Percentiles rank a stretch among this genome's conserved stretches.
These are phyloP conservation scores for Sacculina carcini DNA, from an alignment of 2,888 invertebrate genomes.

Conservation along the genomic window DNA sequence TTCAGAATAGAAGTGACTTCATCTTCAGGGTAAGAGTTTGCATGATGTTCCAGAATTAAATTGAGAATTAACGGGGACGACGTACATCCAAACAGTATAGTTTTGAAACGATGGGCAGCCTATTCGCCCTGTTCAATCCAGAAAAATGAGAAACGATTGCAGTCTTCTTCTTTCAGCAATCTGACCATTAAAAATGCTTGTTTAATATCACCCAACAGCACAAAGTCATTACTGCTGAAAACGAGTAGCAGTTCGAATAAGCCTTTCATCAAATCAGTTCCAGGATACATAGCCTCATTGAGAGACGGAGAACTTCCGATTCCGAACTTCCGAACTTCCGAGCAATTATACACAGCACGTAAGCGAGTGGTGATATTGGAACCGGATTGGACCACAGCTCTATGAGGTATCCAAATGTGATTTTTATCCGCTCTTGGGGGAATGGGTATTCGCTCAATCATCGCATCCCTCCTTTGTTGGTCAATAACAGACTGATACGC, in stretches of 20 bases:
- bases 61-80: conserved; percentile 1
- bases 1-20: neutral
- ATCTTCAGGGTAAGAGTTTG: neutral
- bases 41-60: neutral
- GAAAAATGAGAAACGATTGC: neutral
- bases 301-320: neutral
- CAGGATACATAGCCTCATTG: neutral
- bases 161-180: neutral
- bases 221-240: neutral
- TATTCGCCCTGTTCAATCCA: neutral
- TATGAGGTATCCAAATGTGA: neutral
- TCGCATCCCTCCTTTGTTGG: too few relatives aligned
- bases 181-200: neutral
- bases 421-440: too few relatives aligned
- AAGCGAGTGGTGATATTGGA: neutral
- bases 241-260: neutral
- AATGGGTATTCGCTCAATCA: too few relatives aligned
- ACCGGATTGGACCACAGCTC: neutral
- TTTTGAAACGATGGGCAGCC: neutral
- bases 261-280: neutral
- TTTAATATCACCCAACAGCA: neutral
- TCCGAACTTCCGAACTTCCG: too few relatives aligned
- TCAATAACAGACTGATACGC: too few relatives aligned
- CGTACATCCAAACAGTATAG: conserved; percentile 2
- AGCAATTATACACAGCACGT: neutral